Conservation (phyloP, 2,113 vertebrate species). For the Suricata suricatta region DNA sequence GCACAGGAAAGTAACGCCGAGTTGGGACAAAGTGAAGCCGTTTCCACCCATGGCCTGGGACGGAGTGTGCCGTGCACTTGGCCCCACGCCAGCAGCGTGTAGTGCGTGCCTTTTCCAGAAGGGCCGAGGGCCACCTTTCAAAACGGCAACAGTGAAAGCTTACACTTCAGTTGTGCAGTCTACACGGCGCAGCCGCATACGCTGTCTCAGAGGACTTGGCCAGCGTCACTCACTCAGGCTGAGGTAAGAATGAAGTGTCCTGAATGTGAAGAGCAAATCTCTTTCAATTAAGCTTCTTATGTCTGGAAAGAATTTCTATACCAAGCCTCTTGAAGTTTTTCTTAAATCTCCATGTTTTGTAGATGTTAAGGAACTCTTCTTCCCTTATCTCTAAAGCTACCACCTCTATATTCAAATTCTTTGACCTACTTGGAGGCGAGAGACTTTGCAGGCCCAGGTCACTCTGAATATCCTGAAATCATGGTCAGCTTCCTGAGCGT, state of each 20-base stretch:
- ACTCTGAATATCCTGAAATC: background rate
- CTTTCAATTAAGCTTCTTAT: background rate
- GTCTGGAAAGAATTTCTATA: background rate
- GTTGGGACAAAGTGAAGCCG: background rate
- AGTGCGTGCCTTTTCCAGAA: background rate
- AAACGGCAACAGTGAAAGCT: background rate
- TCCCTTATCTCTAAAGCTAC: background rate
- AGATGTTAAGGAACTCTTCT: background rate
- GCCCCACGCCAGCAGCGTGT: background rate
- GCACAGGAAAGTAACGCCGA: background rate
- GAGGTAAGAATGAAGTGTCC: background rate
- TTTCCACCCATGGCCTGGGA: background rate
- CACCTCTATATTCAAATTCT: background rate
- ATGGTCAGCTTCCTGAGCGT: background rate
- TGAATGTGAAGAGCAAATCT: background rate
- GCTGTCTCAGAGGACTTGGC: background rate
- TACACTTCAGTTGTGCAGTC: background rate
- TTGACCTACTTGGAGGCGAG: background rate
- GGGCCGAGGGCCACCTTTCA: background rate
- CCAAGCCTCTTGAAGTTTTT: background rate
- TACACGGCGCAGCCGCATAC: background rate
- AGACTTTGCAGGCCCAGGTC: background rate
- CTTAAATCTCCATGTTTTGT: background rate
- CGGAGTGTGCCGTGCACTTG: background rate
- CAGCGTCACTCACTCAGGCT: background rate